These are phyloP conservation scores for Sterrhoptilus dennistouni DNA, from an alignment of 2,113 vertebrate species.

Conservation along the genomic window DNA sequence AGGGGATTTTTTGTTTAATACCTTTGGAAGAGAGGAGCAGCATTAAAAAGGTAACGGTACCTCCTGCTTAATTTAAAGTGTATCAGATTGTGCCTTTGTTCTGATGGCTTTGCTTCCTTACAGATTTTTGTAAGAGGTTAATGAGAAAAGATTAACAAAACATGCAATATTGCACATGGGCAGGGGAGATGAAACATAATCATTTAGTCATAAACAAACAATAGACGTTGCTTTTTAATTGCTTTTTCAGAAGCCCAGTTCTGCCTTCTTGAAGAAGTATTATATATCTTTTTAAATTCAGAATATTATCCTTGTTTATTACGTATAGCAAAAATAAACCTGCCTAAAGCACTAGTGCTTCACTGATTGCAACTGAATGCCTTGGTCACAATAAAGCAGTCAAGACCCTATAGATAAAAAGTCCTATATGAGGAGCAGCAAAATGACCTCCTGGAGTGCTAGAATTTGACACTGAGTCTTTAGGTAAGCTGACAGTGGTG, in stretches of 20 bases:
- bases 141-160: slow-evolving; percentile 33
- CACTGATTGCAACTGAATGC: not conserved
- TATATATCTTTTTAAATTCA: not conserved
- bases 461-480: not conserved
- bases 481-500: not conserved
- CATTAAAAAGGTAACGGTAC: not conserved
- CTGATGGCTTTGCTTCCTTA: not conserved
- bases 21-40: not conserved
- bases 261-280: not conserved
- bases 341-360: not conserved
- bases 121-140: slow-evolving; percentile 3
- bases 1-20: slow-evolving; percentile 8
- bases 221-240: slow-evolving; percentile 29
- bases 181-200: not conserved
- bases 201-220: slow-evolving; percentile 33
- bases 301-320: not conserved
- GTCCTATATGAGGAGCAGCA: not conserved
- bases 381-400: not conserved
- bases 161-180: slow-evolving; percentile 4
- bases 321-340: not conserved
- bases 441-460: not conserved
- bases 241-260: not conserved
- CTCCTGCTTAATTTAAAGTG: not conserved
- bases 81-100: slow-evolving; percentile 7
- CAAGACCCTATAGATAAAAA: not conserved